phyloP scores from a whole-genome alignment of 2,888 invertebrate genomes.

The Vannuccia rotundouncinata region DNA sequence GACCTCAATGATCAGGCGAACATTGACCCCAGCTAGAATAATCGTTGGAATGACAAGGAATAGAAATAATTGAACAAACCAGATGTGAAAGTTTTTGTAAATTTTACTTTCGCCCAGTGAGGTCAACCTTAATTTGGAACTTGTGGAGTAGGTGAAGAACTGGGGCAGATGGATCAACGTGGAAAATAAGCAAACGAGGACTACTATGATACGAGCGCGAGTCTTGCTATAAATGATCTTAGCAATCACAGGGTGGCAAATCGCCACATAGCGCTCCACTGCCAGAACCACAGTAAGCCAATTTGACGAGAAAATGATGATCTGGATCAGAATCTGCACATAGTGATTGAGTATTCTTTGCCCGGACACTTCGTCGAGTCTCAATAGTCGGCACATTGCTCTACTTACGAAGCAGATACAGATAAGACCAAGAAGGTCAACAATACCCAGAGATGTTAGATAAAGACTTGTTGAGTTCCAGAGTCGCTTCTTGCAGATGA shows the following conservation, averaged over 20 bases:
- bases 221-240: background rate
- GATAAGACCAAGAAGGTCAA: background rate
- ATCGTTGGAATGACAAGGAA: background rate
- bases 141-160: background rate
- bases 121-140: background rate
- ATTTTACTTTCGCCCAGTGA: background rate
- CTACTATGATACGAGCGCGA: background rate
- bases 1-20: slow-evolving; percentile 25
- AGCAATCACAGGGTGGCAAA: slow-evolving; percentile 14
- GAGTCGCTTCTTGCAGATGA: background rate
- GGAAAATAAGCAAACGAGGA: background rate
- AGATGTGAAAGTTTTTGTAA: background rate
- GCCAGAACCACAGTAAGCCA: slow-evolving; percentile 18
- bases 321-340: background rate
- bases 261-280: slow-evolving; percentile 25
- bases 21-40: background rate
- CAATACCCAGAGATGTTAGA: background rate
- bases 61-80: background rate
- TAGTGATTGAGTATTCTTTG: background rate
- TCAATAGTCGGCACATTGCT: background rate
- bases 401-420: background rate
- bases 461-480: slow-evolving; percentile 27
- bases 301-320: slow-evolving; percentile 1
- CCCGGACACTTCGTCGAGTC: background rate
- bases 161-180: background rate